Conservation (phyloP, 2,113 vertebrate genomes). For the Opisthocomus hoazin region DNA sequence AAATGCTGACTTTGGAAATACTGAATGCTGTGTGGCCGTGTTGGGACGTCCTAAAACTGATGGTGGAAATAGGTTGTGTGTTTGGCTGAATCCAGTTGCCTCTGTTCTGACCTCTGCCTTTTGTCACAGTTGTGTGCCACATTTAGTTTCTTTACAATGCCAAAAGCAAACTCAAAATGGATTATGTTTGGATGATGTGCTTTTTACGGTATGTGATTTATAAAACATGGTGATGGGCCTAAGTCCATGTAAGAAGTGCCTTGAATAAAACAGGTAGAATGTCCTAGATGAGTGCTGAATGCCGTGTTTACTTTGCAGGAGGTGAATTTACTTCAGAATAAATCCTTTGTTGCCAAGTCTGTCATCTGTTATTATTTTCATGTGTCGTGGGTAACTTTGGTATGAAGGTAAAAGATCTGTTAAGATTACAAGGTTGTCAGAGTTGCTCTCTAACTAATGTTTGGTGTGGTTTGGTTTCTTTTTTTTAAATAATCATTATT, state of each 20-base stretch:
- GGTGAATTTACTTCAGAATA: background rate
- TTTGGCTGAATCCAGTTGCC: background rate
- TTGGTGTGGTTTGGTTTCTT: background rate
- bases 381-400: background rate
- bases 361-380: background rate
- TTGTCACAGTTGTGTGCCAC: accelerated
- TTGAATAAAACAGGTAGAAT: background rate
- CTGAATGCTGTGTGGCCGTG: background rate
- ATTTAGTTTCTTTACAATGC: background rate
- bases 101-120: background rate
- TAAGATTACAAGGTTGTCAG: background rate
- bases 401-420: background rate
- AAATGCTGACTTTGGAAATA: background rate
- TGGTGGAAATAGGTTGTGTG: background rate
- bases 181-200: background rate
- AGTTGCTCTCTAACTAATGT: background rate
- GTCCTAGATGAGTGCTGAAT: background rate
- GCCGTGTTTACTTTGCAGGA: background rate
- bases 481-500: background rate
- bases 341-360: background rate
- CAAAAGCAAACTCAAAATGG: background rate
- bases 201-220: background rate
- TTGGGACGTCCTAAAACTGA: background rate
- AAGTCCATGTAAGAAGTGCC: background rate
- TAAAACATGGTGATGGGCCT: background rate